These are phyloP conservation scores for Orthonychiurus folsomi DNA, from an alignment of 2,888 invertebrate species.

Conservation along the genomic window DNA sequence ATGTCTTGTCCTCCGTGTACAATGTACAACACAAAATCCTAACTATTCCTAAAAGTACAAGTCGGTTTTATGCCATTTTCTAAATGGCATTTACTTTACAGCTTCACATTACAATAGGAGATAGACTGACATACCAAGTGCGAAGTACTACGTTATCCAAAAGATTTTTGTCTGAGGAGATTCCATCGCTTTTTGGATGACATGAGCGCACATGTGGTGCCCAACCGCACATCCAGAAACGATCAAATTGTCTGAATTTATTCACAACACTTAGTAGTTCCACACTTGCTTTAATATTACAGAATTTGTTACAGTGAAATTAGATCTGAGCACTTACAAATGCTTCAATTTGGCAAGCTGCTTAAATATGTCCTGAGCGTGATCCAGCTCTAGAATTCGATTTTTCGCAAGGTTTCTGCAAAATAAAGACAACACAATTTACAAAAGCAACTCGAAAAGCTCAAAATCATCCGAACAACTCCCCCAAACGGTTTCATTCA, in stretches of 20 bases:
- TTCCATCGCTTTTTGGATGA: conserved; percentile 54
- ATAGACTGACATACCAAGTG: no score
- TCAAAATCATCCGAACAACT: no score
- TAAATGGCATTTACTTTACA: no score
- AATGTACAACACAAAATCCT: no score
- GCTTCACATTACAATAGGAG: no score
- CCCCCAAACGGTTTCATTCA: no score
- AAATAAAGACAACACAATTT: neutral
- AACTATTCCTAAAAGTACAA: no score
- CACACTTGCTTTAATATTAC: neutral
- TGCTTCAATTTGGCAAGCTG: conserved; percentile 35
- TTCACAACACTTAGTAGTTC: neutral
- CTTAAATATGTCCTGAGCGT: conserved; percentile 25
- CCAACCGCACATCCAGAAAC: conserved; percentile 52
- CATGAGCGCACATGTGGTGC: conserved; percentile 52
- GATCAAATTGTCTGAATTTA: conserved; percentile 51
- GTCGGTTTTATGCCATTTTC: no score
- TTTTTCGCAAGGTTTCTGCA: conserved; percentile 34
- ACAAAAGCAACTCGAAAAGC: no score
- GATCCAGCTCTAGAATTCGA: conserved; percentile 30
- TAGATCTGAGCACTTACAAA: conserved; percentile 35
- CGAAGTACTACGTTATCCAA: conserved; percentile 47
- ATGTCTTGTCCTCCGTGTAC: no score
- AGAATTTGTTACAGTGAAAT: no score
- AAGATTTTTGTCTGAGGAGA: conserved; percentile 52